phyloP scores from a whole-genome alignment of 2,113 vertebrate genomes.

The Hoplias malabaricus region DNA sequence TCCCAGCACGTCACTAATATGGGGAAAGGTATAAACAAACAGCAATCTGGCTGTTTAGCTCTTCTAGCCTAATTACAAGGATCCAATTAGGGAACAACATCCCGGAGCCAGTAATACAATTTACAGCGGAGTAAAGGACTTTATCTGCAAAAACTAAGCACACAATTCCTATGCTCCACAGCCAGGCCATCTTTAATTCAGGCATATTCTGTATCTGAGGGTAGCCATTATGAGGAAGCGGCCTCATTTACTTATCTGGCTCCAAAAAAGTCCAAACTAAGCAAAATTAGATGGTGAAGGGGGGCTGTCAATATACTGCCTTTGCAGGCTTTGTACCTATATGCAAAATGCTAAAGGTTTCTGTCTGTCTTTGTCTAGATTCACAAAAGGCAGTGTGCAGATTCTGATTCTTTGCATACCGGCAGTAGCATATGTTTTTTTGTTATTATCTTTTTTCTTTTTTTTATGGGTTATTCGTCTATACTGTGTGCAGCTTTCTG shows the following conservation, averaged over 20 bases:
- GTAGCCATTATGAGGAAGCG: conserved; percentile 22
- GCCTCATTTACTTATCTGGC: neutral
- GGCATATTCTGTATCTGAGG: conserved; percentile 22
- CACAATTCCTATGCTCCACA: conserved; percentile 24
- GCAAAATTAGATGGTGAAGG: conserved; percentile 6
- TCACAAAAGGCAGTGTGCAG: neutral
- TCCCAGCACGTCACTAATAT: conserved; percentile 58
- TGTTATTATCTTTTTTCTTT: neutral
- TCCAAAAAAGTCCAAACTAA: neutral
- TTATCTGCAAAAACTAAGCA: conserved; percentile 34
- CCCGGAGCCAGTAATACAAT: conserved; percentile 53
- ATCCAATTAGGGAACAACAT: conserved; percentile 58
- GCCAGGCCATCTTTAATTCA: conserved; percentile 37
- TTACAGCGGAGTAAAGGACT: conserved; percentile 34
- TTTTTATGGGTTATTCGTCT: neutral
- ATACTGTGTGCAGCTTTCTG: too few species aligned
- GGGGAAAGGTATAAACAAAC: conserved; percentile 59
- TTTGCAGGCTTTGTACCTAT: neutral
- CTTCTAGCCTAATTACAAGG: conserved; percentile 54
- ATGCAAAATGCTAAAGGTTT: neutral
- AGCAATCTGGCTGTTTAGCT: conserved; percentile 59
- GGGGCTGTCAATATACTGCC: neutral
- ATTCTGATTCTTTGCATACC: neutral
- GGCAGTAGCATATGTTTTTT: neutral
- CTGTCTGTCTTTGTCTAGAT: neutral